Percentiles rank a stretch among this genome's conserved stretches.
Conservation (phyloP, 2,113 vertebrate genomes). For the Neogale vison region DNA sequence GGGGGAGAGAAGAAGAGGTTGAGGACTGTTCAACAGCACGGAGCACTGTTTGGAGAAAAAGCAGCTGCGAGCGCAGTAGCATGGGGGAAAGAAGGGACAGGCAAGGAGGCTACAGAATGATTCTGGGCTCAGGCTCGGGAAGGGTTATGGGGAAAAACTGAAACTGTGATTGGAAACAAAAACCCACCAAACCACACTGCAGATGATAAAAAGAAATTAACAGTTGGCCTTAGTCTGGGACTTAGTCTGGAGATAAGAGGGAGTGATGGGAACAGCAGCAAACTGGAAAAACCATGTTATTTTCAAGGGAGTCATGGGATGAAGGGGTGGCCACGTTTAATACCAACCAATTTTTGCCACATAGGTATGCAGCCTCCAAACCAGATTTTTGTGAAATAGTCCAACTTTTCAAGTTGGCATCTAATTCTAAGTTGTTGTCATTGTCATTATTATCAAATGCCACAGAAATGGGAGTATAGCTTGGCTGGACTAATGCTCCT, state of each 20-base stretch:
- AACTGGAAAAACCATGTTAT: neutral
- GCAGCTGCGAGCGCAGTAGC: neutral
- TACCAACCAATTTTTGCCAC: neutral
- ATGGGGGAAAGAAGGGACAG: neutral
- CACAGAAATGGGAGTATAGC: neutral
- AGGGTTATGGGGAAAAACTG: neutral
- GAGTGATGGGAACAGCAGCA: too few relatives aligned
- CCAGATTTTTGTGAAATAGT: neutral
- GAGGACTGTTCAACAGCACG: fast-evolving
- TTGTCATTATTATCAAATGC: neutral
- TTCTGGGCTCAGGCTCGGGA: neutral
- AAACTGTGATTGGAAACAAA: neutral
- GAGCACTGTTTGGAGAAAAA: neutral
- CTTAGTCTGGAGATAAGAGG: neutral
- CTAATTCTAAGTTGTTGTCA: neutral
- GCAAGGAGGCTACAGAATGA: neutral
- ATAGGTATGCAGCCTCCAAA: neutral
- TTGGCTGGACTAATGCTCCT: neutral
- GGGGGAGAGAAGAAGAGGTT: neutral
- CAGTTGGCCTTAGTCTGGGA: neutral
- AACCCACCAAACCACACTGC: neutral
- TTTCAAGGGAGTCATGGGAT: neutral
- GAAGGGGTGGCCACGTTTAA: fast-evolving
- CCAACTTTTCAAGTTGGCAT: neutral
- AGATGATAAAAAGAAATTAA: neutral